Evolutionary conservation across 1,140 invertebrate species (phyloP).

Genomic region (Pogonomyrmex californicus): DNA sequence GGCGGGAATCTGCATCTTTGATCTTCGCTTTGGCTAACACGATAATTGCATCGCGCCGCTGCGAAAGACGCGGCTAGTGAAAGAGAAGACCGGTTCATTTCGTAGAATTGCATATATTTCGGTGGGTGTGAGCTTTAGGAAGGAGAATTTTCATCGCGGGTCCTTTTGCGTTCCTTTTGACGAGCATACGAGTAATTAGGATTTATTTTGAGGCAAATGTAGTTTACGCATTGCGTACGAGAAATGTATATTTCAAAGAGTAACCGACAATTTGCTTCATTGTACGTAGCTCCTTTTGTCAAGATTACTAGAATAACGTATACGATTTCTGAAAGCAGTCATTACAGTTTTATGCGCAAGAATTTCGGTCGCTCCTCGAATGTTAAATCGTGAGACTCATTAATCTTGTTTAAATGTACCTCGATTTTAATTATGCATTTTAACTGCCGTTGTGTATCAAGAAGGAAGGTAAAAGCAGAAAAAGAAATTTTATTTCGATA

Average conservation of each 20-base stretch:
- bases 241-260: neutral
- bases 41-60: conserved; percentile 48
- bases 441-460: neutral
- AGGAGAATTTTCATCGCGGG: conserved; percentile 27
- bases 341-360: conserved; percentile 7
- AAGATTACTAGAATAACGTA: neutral
- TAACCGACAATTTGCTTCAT: conserved; percentile 21
- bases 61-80: conserved; percentile 16
- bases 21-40: conserved; percentile 57
- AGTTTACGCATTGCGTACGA: conserved; percentile 7
- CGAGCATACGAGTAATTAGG: neutral
- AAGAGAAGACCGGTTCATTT: conserved; percentile 36
- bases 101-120: conserved; percentile 32
- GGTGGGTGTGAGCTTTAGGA: conserved; percentile 12
- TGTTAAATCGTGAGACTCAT: too few relatives aligned
- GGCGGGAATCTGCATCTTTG: conserved; percentile 55
- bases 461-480: neutral
- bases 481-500: neutral
- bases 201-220: conserved; percentile 33
- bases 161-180: conserved; percentile 22
- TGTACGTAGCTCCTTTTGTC: conserved; percentile 13
- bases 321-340: neutral
- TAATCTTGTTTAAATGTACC: conserved; percentile 1
- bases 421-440: neutral
- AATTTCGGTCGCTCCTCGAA: neutral